Conservation (phyloP, 2,113 vertebrate species). For the Ptychochromis oligacanthus region DNA sequence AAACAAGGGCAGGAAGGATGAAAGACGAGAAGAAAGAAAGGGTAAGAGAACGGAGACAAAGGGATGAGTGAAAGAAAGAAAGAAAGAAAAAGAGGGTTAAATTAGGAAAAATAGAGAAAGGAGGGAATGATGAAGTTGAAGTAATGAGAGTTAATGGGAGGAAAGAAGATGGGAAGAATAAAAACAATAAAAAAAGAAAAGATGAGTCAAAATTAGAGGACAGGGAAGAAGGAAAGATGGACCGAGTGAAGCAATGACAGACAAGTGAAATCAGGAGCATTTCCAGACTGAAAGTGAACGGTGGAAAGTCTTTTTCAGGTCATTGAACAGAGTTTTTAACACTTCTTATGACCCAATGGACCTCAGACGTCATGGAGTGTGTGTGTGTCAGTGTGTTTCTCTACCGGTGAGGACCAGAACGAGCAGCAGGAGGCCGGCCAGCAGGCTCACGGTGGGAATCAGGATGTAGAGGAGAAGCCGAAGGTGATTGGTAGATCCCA, state of each 20-base stretch:
- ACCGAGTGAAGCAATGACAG: too few species aligned
- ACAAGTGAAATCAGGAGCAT: background rate
- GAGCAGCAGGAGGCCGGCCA: conserved; percentile 64
- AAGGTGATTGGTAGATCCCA: conserved; percentile 56
- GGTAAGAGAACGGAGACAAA: too few species aligned
- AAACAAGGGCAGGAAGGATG: too few species aligned
- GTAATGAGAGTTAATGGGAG: background rate
- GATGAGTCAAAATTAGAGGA: background rate
- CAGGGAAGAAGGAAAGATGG: background rate
- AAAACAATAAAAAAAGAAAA: background rate
- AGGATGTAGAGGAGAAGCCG: conserved; percentile 69
- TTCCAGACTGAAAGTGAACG: background rate
- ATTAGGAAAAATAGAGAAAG: too few species aligned
- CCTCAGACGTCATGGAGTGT: background rate
- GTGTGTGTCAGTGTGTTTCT: background rate
- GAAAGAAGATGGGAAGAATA: background rate
- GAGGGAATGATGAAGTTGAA: too few species aligned
- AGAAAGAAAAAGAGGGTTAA: too few species aligned
- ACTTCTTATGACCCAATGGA: background rate
- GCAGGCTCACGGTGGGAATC: conserved; percentile 58
- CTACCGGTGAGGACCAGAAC: conserved; percentile 56
- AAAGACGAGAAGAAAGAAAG: too few species aligned
- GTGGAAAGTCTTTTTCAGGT: background rate
- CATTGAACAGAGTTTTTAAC: background rate
- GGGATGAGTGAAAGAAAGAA: too few species aligned